Conservation (phyloP, 2,113 vertebrate genomes). For the Todiramphus saurophagus region DNA sequence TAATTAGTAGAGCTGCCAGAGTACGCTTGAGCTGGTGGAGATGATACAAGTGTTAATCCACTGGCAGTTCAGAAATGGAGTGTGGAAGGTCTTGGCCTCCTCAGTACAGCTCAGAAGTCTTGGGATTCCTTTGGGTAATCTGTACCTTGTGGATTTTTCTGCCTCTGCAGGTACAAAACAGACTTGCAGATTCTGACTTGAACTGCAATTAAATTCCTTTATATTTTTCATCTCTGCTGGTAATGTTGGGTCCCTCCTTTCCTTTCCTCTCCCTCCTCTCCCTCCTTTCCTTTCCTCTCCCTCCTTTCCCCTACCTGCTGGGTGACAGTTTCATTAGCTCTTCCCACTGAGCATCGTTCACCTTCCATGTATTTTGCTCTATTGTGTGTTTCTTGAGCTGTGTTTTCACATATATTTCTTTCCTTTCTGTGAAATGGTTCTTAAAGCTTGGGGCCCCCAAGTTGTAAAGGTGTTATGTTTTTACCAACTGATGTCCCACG, state of each 20-base stretch:
- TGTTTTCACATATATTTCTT: constrained; percentile 73
- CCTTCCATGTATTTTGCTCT: constrained; percentile 34
- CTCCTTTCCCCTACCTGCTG: not conserved
- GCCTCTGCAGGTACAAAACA: not conserved
- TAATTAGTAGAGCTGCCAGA: constrained; percentile 34
- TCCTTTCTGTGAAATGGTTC: constrained; percentile 78
- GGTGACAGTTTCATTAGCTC: not conserved
- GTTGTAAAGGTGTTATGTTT: constrained; percentile 65
- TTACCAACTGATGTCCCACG: constrained; percentile 35
- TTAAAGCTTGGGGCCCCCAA: constrained; percentile 71
- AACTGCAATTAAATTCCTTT: not conserved
- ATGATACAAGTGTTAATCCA: constrained; percentile 4
- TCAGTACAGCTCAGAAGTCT: constrained; percentile 15
- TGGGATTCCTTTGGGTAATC: constrained; percentile 8
- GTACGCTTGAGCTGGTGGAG: constrained; percentile 26
- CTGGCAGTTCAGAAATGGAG: constrained; percentile 34
- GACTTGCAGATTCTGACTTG: constrained; percentile 5
- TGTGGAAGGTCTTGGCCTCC: not conserved
- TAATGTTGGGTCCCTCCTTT: not conserved
- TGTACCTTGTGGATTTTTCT: not conserved
- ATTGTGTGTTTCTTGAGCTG: constrained; percentile 74
- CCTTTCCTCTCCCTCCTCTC: not conserved
- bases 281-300: not conserved
- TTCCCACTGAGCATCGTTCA: constrained; percentile 32
- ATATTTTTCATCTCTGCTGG: not conserved